Evolutionary conservation across 2,113 vertebrate genomes (phyloP).

Genomic region (Neolamprologus variostigma): DNA sequence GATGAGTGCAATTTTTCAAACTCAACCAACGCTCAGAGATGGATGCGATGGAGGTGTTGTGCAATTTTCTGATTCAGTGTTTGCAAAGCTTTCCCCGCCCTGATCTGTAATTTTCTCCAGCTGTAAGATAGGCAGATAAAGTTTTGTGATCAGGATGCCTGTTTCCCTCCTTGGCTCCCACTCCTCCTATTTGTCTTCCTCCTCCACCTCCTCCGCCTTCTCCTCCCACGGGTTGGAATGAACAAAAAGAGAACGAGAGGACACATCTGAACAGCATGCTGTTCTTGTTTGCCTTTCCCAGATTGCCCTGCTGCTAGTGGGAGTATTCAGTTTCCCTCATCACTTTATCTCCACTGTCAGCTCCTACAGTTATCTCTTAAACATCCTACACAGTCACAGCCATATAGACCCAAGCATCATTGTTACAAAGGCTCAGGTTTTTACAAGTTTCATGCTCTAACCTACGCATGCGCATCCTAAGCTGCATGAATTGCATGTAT

Average conservation of each 20-base stretch:
- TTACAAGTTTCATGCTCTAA: neutral
- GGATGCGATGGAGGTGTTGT: neutral
- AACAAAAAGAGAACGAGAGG: neutral
- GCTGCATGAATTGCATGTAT: neutral
- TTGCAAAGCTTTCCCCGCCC: neutral
- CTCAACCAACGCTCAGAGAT: neutral
- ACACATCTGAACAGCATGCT: slow-evolving; percentile 35
- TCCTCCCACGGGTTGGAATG: slow-evolving; percentile 7
- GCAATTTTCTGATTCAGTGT: neutral
- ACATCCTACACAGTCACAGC: neutral
- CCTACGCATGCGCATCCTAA: neutral
- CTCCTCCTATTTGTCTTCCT: neutral
- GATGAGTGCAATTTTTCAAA: neutral
- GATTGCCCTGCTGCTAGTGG: slow-evolving; percentile 25
- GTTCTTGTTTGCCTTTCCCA: slow-evolving; percentile 37
- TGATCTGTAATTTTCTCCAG: slow-evolving; percentile 28
- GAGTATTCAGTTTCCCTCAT: slow-evolving; percentile 5
- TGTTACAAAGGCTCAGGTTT: neutral
- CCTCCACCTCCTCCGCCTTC: neutral
- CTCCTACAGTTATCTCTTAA: neutral
- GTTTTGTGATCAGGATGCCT: neutral
- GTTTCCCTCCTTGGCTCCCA: neutral
- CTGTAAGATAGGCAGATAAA: slow-evolving; percentile 13
- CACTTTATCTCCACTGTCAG: neutral
- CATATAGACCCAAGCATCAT: neutral